Evolutionary conservation across 2,113 vertebrate species (phyloP).

Genomic region (Steatornis caripensis): DNA sequence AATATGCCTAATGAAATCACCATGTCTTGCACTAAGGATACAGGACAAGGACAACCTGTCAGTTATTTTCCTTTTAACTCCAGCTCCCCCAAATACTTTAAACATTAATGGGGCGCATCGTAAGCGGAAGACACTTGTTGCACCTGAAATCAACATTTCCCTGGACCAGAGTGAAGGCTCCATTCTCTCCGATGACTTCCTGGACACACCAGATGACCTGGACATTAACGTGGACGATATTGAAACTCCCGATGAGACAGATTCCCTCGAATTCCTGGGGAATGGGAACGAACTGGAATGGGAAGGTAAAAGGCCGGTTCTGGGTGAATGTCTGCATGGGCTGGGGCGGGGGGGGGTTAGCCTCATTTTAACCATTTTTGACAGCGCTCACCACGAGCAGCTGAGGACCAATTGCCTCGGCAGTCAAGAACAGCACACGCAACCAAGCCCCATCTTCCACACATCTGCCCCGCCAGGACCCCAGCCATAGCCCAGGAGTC

Average conservation of each 20-base stretch:
- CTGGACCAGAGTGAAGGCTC: conserved; percentile 97
- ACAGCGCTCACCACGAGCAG: background rate
- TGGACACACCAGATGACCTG: conserved; percentile 93
- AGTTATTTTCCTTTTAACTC: background rate
- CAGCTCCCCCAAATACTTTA: conserved; percentile 84
- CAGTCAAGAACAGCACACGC: background rate
- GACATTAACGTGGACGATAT: conserved; percentile 97
- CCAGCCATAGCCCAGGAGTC: background rate
- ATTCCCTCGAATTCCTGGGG: conserved; percentile 93
- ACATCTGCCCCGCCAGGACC: background rate
- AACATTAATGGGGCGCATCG: conserved; percentile 79
- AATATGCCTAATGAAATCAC: fast-evolving
- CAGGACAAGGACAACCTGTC: background rate
- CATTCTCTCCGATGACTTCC: conserved; percentile 89
- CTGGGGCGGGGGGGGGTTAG: background rate
- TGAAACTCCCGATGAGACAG: conserved; percentile 93
- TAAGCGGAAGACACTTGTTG: conserved; percentile 88
- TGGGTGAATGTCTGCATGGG: background rate
- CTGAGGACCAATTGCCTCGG: background rate
- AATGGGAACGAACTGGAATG: conserved; percentile 94
- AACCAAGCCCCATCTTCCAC: background rate
- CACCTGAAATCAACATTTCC: conserved; percentile 95
- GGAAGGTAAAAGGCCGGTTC: conserved; percentile 79
- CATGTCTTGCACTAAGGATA: background rate
- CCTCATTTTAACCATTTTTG: background rate